phyloP scores from a whole-genome alignment of 2,888 invertebrate species.

The Rhorus exstirpatorius region DNA sequence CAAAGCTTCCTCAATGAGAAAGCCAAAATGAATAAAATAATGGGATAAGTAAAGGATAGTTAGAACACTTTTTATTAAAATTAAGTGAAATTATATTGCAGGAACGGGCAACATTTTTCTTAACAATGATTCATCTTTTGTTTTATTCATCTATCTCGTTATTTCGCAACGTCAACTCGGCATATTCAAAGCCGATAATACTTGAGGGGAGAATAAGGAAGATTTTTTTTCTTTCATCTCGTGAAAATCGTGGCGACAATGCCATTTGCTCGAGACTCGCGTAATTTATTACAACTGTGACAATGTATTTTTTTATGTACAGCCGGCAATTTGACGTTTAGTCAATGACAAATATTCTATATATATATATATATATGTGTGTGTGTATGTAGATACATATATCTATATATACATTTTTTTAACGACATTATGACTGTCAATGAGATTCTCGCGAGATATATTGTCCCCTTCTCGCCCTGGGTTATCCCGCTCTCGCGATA shows the following conservation, averaged over 20 bases:
- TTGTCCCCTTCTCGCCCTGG: conserved; percentile 11
- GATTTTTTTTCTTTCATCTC: conserved; percentile 6
- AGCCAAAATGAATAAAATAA: too few relatives aligned
- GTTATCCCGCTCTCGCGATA: neutral
- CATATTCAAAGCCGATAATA: neutral
- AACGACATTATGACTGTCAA: conserved; percentile 34
- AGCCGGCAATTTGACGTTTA: conserved; percentile 18
- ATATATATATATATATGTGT: neutral
- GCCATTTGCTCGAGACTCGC: conserved; percentile 42
- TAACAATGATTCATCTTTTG: neutral
- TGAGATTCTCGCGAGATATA: conserved; percentile 28
- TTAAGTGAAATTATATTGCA: too few relatives aligned
- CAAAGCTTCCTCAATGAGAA: too few relatives aligned
- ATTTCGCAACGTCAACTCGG: neutral
- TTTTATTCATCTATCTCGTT: neutral
- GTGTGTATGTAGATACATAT: conserved; percentile 10
- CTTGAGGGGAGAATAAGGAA: neutral
- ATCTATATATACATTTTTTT: conserved; percentile 8
- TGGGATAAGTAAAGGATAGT: too few relatives aligned
- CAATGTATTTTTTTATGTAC: conserved; percentile 31
- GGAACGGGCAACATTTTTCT: too few relatives aligned
- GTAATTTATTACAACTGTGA: conserved; percentile 27
- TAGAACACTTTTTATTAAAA: too few relatives aligned
- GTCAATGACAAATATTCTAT: conserved; percentile 20
- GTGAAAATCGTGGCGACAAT: conserved; percentile 27